phyloP scores from a whole-genome alignment of 2,888 invertebrate species.

The Silvanus unidentatus region DNA sequence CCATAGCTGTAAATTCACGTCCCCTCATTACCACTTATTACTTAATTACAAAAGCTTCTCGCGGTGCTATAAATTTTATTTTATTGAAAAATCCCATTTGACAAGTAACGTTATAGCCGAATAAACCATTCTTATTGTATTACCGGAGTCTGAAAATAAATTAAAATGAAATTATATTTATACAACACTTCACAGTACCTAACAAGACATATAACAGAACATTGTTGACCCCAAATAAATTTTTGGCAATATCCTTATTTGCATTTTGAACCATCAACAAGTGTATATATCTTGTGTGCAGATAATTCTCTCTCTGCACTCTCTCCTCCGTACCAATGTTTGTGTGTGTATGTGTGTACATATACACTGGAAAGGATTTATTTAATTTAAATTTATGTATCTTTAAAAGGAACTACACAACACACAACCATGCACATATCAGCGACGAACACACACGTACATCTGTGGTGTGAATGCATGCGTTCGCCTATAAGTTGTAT shows the following conservation, averaged over 20 bases:
- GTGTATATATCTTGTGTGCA: slow-evolving; percentile 7
- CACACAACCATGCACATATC: too few species aligned
- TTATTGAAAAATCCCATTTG: too few species aligned
- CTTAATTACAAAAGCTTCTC: too few species aligned
- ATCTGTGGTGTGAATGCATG: too few species aligned
- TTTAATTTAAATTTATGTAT: slow-evolving; percentile 15
- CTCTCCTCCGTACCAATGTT: too few species aligned
- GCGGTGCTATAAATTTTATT: too few species aligned
- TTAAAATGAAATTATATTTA: slow-evolving; percentile 1
- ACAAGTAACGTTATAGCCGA: too few species aligned
- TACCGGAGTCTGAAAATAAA: background rate
- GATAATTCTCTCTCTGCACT: background rate
- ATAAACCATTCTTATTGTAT: too few species aligned
- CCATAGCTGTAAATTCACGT: background rate
- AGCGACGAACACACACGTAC: too few species aligned
- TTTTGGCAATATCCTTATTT: slow-evolving; percentile 12
- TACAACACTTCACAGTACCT: slow-evolving; percentile 5
- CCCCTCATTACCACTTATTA: too few species aligned
- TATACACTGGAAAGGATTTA: slow-evolving; percentile 11
- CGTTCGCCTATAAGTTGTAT: too few species aligned
- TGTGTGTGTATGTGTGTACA: slow-evolving; percentile 6
- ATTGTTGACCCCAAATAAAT: slow-evolving; percentile 12
- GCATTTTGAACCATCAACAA: slow-evolving; percentile 11
- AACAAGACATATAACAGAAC: slow-evolving; percentile 11
- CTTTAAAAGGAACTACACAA: slow-evolving; percentile 11